phyloP scores from a whole-genome alignment of 2,113 vertebrate genomes.

The Mesocricetus auratus region DNA sequence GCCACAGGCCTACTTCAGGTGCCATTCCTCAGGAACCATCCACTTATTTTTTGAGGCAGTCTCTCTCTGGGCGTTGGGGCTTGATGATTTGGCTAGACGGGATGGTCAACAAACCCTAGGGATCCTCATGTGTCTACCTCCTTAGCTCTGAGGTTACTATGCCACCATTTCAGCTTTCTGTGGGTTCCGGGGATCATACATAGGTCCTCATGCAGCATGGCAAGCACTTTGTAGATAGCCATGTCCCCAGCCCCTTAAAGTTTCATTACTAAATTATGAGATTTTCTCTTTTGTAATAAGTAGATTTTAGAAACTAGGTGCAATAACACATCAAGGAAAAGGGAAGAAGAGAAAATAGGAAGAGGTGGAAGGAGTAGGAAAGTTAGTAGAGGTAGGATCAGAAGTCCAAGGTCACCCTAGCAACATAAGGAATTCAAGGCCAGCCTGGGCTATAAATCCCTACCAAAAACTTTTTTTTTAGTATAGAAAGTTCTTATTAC shows the following conservation, averaged over 20 bases:
- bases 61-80: background rate
- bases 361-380: background rate
- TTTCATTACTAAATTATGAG: constrained; percentile 49
- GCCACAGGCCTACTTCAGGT: background rate
- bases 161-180: background rate
- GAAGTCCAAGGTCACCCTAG: background rate
- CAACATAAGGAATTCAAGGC: too few relatives aligned
- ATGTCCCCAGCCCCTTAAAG: background rate
- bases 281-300: constrained; percentile 16
- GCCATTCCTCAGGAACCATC: background rate
- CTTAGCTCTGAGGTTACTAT: background rate
- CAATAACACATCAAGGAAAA: background rate
- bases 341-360: background rate
- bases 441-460: too few relatives aligned
- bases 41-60: background rate
- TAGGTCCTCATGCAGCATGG: background rate
- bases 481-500: too few relatives aligned
- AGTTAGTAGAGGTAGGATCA: background rate
- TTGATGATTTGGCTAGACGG: background rate
- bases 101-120: background rate
- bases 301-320: background rate
- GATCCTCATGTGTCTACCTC: background rate
- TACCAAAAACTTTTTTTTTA: too few relatives aligned
- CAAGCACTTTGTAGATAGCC: background rate
- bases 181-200: background rate